Base-by-base conservation (phyloP, 2,797 vertebrate genomes). In the Xenops minutus region DNA sequence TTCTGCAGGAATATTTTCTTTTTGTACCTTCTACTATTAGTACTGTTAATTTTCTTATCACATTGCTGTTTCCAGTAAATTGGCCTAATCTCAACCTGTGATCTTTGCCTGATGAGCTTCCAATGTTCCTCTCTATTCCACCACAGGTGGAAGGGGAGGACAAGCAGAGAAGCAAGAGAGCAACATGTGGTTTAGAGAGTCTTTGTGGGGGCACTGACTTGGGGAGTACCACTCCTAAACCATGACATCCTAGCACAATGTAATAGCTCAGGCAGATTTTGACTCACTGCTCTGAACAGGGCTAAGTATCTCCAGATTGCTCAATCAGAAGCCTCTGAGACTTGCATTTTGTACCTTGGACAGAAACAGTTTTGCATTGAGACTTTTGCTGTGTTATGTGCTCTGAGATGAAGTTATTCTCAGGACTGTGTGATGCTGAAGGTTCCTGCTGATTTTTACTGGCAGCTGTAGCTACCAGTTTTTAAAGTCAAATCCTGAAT, bases 101-200 rank as follows among this genome's bases (percentile, higher is more conserved):
- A 10, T 34, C 20, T 59, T 34, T 54, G 12, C 17, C 14, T 67
- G 30, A 2, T 22, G 12, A 22, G 7, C 24, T 30, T 46, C 14
- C 17, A 54, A 0, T 67, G 41, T 21, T 39, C 5, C n/a, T 39
- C 24, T 46, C 30, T 22, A 3, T 41, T 21, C 46, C 8, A 6
- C 21, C 0, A 0, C 5, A 7, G 17, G 14, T 14, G 3, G 30
- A 46, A 46, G 59, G 17, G 14, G 20, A 58, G 20, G 32, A 24
- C 14, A 43, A 3, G 12, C 43, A 3, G 7, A 22, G 7, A 20
- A 37, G 9, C 0, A 4, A 46, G 23, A 58, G 14, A 49, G 24
- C 36, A 5, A 7, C 14, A 5, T 27, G 37, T 39, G 29, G 12
- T 30, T 64, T 27, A 21, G 49, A 11, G 13, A 44, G 32, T 69